phyloP scores from a whole-genome alignment of 1,140 invertebrate species.

The Planococcus citri region DNA sequence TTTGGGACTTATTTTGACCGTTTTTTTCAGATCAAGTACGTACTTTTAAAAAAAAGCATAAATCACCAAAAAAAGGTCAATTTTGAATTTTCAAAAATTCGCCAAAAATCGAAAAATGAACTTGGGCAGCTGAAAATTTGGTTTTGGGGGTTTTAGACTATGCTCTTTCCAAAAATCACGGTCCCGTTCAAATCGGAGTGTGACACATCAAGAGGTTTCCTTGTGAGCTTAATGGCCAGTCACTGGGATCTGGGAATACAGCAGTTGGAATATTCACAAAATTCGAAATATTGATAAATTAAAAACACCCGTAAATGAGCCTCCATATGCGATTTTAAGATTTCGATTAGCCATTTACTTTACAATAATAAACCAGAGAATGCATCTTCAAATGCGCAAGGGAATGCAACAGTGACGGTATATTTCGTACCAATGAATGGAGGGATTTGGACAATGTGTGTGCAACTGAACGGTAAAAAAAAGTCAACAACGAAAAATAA shows the following conservation, averaged over 20 bases:
- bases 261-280: background rate
- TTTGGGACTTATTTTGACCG: too few relatives aligned
- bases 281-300: background rate
- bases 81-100: too few relatives aligned
- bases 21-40: too few relatives aligned
- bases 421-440: too few relatives aligned
- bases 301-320: background rate
- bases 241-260: conserved; percentile 14
- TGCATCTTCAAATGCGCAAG: background rate
- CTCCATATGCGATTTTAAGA: background rate
- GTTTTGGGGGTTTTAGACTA: too few relatives aligned
- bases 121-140: too few relatives aligned
- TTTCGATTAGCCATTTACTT: background rate
- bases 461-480: conserved; percentile 32
- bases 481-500: background rate
- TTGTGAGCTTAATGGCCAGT: background rate
- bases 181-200: background rate
- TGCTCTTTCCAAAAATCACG: background rate
- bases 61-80: too few relatives aligned
- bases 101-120: too few relatives aligned
- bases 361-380: background rate
- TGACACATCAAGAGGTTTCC: background rate
- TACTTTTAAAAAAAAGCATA: too few relatives aligned
- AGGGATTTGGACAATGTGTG: too few relatives aligned
- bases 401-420: background rate